A percentile compares a stretch with the other conserved stretches of the same genome.
Conservation (phyloP, 1,140 invertebrate genomes). For the Kradibia gibbosae region DNA sequence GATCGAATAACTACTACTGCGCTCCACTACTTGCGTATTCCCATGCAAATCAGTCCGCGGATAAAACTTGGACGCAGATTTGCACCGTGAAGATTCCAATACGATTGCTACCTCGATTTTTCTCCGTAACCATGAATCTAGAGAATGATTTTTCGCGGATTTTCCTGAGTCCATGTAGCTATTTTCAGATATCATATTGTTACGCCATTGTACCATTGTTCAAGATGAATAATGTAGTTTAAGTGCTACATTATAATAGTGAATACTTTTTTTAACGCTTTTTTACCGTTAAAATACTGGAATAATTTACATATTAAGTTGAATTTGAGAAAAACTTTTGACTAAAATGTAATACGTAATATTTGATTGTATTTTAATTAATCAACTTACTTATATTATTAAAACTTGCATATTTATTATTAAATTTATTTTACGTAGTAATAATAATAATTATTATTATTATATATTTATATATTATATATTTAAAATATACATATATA, state of each 20-base stretch:
- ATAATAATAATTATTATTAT: no score
- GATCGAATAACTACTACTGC: background rate
- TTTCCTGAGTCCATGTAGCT: background rate
- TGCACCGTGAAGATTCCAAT: background rate
- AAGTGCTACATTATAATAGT: background rate
- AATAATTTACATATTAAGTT: background rate
- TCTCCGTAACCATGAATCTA: background rate
- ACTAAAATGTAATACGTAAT: no score
- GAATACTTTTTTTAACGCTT: background rate
- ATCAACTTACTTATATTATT: no score
- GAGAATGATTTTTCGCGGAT: conserved; percentile 20
- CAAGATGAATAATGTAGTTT: background rate
- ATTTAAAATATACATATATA: no score
- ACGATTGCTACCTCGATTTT: conserved; percentile 28
- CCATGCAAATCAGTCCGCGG: conserved; percentile 43
- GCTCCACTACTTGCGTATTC: conserved; percentile 20
- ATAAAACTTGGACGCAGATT: conserved; percentile 37
- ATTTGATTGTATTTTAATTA: no score
- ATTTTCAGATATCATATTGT: conserved; percentile 19
- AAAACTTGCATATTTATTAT: no score
- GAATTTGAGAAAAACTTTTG: no score
- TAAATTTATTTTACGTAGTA: no score
- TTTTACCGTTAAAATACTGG: background rate
- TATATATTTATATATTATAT: no score
- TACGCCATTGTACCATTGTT: conserved; percentile 11